Evolutionary conservation across 2,797 vertebrate genomes (phyloP).

Genomic region (Phrynocephalus vlangalii): DNA sequence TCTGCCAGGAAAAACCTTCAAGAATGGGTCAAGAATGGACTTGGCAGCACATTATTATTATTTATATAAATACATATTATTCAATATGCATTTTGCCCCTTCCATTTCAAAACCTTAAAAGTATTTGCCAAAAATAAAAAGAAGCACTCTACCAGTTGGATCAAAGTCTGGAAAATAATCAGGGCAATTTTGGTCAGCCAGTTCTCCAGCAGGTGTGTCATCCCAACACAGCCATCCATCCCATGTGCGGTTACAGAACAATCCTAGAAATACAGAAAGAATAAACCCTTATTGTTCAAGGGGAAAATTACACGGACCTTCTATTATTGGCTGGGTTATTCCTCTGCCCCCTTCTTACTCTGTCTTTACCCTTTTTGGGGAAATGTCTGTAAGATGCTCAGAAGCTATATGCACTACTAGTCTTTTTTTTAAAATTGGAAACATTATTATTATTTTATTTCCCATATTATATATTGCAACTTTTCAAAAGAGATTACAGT

Average conservation of each 20-base stretch:
- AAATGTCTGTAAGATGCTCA: neutral
- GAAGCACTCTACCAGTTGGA: slow-evolving; percentile 83
- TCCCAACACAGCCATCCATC: slow-evolving; percentile 99
- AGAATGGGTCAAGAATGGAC: too few relatives aligned
- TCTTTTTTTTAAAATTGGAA: neutral
- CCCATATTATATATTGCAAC: neutral
- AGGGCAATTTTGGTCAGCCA: slow-evolving; percentile 88
- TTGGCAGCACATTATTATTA: too few relatives aligned
- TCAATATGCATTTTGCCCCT: neutral
- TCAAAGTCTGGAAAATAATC: slow-evolving; percentile 96
- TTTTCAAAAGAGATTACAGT: neutral
- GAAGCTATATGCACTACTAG: neutral
- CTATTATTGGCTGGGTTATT: neutral
- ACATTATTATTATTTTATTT: neutral
- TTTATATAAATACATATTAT: neutral
- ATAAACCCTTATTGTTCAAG: slow-evolving; percentile 31
- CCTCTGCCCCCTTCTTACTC: neutral
- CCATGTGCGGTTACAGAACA: slow-evolving; percentile 93
- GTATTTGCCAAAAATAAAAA: slow-evolving; percentile 22
- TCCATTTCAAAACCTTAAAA: slow-evolving; percentile 27
- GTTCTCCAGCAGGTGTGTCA: slow-evolving; percentile 87
- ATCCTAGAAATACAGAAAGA: slow-evolving; percentile 77
- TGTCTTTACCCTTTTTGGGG: neutral
- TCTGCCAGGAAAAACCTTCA: too few relatives aligned
- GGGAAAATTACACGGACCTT: neutral